These are phyloP conservation scores for Pocillopora damicornis DNA, from an alignment of 64 coral and sea anemone species.

Conservation along the genomic window DNA sequence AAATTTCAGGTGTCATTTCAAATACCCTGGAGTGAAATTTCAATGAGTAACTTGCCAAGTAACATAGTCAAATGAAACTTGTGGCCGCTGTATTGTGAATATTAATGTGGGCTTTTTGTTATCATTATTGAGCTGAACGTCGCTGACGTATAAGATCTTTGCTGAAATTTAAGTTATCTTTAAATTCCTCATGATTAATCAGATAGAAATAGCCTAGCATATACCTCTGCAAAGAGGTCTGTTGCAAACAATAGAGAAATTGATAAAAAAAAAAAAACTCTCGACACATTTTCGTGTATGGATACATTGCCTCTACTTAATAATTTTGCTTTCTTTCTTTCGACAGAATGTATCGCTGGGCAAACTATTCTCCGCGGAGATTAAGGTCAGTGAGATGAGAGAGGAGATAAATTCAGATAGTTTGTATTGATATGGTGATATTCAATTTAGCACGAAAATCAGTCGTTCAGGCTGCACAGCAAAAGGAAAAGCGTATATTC, in stretches of 20 bases:
- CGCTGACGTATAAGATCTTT: background rate
- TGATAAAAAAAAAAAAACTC: background rate
- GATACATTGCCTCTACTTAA: no score
- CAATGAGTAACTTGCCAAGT: background rate
- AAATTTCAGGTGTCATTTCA: background rate
- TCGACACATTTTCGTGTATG: background rate
- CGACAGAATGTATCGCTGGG: constrained; percentile 25
- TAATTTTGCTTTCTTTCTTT: background rate
- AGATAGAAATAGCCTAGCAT: background rate
- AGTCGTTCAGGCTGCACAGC: background rate
- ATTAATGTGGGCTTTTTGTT: background rate
- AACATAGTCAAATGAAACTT: background rate
- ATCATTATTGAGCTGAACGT: background rate
- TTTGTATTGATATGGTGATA: background rate
- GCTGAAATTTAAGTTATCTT: background rate
- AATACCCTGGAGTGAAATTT: background rate
- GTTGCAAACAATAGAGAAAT: background rate
- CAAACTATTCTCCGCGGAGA: background rate
- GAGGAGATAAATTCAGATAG: background rate
- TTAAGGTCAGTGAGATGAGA: constrained; percentile 28
- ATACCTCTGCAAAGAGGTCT: background rate
- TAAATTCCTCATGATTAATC: background rate
- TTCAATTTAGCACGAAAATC: background rate
- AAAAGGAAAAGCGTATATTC: background rate
- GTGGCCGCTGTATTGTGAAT: background rate